phyloP scores from a whole-genome alignment of 1,140 invertebrate species.

The Hylaeus volcanicus region DNA sequence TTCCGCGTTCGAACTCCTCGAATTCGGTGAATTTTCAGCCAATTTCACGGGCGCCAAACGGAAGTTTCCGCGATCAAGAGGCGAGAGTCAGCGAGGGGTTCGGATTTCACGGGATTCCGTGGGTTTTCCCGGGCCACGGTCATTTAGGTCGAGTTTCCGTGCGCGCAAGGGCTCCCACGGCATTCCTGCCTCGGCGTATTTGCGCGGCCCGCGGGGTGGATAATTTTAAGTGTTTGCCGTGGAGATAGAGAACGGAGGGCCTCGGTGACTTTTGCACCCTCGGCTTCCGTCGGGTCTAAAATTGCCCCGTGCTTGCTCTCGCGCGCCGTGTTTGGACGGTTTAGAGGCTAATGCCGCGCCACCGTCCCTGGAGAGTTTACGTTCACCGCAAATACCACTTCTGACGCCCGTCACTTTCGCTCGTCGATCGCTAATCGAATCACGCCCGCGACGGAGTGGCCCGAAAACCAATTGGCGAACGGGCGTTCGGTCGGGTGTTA shows the following conservation, averaged over 20 bases:
- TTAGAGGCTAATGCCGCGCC: conserved; percentile 56
- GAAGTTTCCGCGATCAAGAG: too few relatives aligned
- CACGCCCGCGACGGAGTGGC: conserved; percentile 19
- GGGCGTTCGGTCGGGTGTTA: too few relatives aligned
- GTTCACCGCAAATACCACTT: conserved; percentile 52
- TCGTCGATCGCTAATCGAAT: conserved; percentile 40
- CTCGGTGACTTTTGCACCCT: conserved; percentile 57
- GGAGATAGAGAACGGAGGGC: conserved; percentile 40
- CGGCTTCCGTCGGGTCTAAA: conserved; percentile 37
- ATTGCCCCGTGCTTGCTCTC: conserved; percentile 2
- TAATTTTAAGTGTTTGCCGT: conserved; percentile 64
- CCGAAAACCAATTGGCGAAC: conserved; percentile 24
- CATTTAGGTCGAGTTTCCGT: not conserved
- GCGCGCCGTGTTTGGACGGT: conserved; percentile 54
- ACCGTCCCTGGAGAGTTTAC: conserved; percentile 34
- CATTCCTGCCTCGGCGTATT: not conserved
- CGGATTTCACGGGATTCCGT: not conserved
- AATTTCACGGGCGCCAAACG: not conserved
- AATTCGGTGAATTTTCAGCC: too few relatives aligned
- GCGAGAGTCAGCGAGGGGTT: not conserved
- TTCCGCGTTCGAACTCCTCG: too few relatives aligned
- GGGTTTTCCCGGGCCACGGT: not conserved
- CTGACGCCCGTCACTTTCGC: conserved; percentile 41
- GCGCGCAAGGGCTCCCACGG: too few relatives aligned
- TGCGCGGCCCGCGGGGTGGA: conserved; percentile 35